Conservation (phyloP, 2,113 vertebrate species). For the Cheilinus undulatus region DNA sequence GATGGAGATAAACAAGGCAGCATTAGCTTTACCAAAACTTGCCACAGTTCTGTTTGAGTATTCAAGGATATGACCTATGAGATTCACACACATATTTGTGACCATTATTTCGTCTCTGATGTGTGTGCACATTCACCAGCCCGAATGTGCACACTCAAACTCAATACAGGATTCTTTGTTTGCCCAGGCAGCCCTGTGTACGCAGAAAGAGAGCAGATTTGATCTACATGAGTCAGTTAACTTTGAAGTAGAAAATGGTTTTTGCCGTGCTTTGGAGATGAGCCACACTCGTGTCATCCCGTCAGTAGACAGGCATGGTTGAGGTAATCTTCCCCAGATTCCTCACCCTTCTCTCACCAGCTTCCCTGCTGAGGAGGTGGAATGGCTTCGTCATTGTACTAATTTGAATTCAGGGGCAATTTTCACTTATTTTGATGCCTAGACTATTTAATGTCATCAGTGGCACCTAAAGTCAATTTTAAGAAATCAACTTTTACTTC, state of each 20-base stretch:
- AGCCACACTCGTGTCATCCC: conserved; percentile 52
- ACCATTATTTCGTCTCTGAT: conserved; percentile 20
- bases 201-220: conserved; percentile 32
- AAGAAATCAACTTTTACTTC: neutral
- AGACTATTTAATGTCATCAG: conserved; percentile 30
- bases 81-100: conserved; percentile 28
- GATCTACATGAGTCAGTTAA: conserved; percentile 55
- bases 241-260: conserved; percentile 67
- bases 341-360: conserved; percentile 26
- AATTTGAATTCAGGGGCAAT: conserved; percentile 15
- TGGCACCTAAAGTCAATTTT: too few relatives aligned
- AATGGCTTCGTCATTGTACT: conserved; percentile 31
- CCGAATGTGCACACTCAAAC: conserved; percentile 6
- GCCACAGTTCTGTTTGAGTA: conserved; percentile 23
- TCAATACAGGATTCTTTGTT: conserved; percentile 65
- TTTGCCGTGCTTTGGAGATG: conserved; percentile 47
- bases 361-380: conserved; percentile 15
- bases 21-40: conserved; percentile 47
- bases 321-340: conserved; percentile 27
- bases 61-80: conserved; percentile 61
- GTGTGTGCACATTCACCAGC: conserved; percentile 39
- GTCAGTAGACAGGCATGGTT: conserved; percentile 41
- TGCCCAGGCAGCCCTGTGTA: neutral
- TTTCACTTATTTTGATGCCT: conserved; percentile 23
- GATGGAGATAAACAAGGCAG: conserved; percentile 20